Evolutionary conservation across 2,797 vertebrate species (phyloP).

Genomic region (Nyctibius grandis): DNA sequence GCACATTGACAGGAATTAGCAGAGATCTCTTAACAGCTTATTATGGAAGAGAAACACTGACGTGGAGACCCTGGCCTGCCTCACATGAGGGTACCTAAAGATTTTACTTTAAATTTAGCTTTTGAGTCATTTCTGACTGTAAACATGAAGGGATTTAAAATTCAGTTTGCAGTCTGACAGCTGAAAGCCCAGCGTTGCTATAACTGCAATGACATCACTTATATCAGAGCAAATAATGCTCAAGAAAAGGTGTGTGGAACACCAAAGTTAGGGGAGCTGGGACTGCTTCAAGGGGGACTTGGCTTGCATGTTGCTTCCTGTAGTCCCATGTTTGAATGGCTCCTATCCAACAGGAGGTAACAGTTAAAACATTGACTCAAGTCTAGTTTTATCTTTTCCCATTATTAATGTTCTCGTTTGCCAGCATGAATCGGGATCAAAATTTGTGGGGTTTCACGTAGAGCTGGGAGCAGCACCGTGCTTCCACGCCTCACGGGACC

Average conservation of each 20-base stretch:
- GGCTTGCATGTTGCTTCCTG: background rate
- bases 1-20: background rate
- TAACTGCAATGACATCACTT: background rate
- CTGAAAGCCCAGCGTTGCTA: background rate
- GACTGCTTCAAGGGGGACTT: background rate
- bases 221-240: background rate
- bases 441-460: accelerated
- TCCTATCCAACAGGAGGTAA: background rate
- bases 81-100: background rate
- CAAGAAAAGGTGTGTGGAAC: background rate
- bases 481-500: background rate
- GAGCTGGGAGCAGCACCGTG: background rate
- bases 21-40: background rate
- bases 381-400: background rate
- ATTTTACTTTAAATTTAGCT: background rate
- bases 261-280: background rate
- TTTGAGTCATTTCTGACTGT: background rate
- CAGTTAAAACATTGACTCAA: background rate
- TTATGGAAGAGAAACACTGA: background rate
- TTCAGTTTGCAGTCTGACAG: background rate
- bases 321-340: background rate
- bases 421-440: background rate
- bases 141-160: background rate
- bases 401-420: accelerated
- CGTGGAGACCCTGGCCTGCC: background rate